Evolutionary conservation across 1,140 invertebrate species (phyloP), one percentile per base, ranked within the genome.

Genomic region (Andrena cerasifolii): DNA sequence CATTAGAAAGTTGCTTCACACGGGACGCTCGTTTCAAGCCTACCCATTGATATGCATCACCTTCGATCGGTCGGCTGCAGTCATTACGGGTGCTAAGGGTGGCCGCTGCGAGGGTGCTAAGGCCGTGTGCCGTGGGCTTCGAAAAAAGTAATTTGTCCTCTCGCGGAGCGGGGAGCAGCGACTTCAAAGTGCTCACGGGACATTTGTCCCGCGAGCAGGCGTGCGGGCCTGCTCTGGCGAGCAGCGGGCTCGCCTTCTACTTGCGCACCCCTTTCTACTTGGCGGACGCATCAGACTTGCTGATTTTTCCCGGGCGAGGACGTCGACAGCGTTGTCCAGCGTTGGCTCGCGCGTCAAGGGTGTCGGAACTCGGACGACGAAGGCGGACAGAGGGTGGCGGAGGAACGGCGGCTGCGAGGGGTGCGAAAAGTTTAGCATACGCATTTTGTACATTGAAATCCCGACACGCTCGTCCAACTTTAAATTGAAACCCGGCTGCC

Each of bases 391-490:
- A 80, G 81, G 71, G 78, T 58, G 72, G 66, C 8, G n/a, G 67
- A 59, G 68, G 61, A 58, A 3, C 33, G 71, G 31, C 54, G 74
- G 63, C 75, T 36, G 75, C 80, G 79, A 86, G 88, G 80, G 87
- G 84, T 88, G 86, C 84, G 86, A 89, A 91, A 90, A 90, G 89
- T 91, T 90, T 90, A 91, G 89, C 90, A 90, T 91, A 91, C 87
- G 87, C 87, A 90, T 91, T 91, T 91, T 89, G 86, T 88, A 89
- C 88, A 90, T 90, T 89, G 87, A 89, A 91, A 91, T 90, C 79
- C 80, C 83, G 87, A 91, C 90, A 92, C 85, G 90, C 68, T 83
- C 82, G 76, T 70, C 75, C 73, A 91, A 91, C 85, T 91, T 91
- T 90, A 91, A 90, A 92, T 91, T 91, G 88, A 91, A 91, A 91